These are phyloP conservation scores for Xestia ashworthii DNA, from an alignment of 2,888 invertebrate genomes.

Conservation along the genomic window DNA sequence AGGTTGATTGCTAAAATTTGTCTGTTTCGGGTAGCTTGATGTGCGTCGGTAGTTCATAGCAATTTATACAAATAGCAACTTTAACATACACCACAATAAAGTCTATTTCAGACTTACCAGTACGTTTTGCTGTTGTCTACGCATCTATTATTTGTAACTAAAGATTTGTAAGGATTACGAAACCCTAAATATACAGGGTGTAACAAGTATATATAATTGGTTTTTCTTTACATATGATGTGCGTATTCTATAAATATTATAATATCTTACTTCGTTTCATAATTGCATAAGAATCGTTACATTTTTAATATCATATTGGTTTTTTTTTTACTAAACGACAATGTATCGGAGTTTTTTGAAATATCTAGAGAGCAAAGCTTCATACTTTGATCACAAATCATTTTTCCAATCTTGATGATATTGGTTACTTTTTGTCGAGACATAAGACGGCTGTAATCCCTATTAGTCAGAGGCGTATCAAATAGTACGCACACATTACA, in stretches of 20 bases:
- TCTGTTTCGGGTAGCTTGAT: too few species aligned
- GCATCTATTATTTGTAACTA: neutral
- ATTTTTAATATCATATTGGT: slow-evolving; percentile 24
- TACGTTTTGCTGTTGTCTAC: too few species aligned
- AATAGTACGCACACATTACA: too few species aligned
- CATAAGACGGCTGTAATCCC: neutral
- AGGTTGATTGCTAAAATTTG: too few species aligned
- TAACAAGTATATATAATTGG: neutral
- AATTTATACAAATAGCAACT: too few species aligned
- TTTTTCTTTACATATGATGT: neutral
- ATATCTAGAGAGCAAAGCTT: neutral
- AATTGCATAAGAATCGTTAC: slow-evolving; percentile 35
- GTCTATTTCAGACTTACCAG: too few species aligned
- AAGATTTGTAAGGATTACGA: too few species aligned
- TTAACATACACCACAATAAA: too few species aligned
- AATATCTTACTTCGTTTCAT: slow-evolving; percentile 41
- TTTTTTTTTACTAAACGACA: neutral
- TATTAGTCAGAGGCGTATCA: too few species aligned
- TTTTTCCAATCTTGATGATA: neutral
- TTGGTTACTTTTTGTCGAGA: neutral
- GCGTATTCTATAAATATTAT: slow-evolving; percentile 15
- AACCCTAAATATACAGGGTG: neutral
- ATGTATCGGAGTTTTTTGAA: neutral
- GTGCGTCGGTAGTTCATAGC: too few species aligned
- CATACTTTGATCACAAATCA: neutral